phyloP scores from a whole-genome alignment of 2,797 vertebrate genomes.

The Anniella stebbinsi region DNA sequence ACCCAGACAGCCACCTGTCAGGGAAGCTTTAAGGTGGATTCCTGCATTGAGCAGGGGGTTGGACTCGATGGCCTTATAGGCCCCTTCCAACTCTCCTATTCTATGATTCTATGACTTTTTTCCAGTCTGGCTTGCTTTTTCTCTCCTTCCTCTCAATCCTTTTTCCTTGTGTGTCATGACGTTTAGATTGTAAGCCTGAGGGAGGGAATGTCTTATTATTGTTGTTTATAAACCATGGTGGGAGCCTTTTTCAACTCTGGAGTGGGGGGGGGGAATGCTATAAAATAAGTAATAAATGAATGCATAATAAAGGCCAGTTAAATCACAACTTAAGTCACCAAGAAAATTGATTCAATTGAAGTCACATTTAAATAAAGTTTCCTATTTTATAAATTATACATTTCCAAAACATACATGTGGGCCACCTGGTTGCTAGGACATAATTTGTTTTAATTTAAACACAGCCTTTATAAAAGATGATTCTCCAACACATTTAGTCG shows the following conservation, averaged over 20 bases:
- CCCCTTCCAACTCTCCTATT: too few relatives aligned
- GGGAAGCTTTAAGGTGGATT: too few relatives aligned
- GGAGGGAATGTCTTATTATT: not conserved
- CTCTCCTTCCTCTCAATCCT: not conserved
- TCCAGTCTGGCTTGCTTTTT: not conserved
- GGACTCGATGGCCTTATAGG: too few relatives aligned
- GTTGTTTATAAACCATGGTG: not conserved
- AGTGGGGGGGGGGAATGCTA: not conserved
- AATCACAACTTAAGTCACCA: not conserved
- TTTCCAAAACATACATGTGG: not conserved
- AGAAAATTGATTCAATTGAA: not conserved
- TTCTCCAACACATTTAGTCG: not conserved
- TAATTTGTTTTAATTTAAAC: conserved; percentile 1
- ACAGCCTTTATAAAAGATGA: not conserved
- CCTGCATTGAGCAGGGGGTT: too few relatives aligned
- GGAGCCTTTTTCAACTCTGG: not conserved
- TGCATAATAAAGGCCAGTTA: not conserved
- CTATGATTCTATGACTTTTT: too few relatives aligned
- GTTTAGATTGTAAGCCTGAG: not conserved
- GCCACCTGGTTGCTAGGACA: not conserved
- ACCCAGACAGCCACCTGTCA: too few relatives aligned
- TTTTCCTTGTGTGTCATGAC: not conserved
- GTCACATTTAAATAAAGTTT: not conserved
- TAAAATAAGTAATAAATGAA: not conserved
- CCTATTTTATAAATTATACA: not conserved